Percentiles rank a stretch among this genome's conserved stretches.
Evolutionary conservation across 92 coral and sea anemone genomes (phyloP).

Genomic region (Zoanthus sansibaricus): DNA sequence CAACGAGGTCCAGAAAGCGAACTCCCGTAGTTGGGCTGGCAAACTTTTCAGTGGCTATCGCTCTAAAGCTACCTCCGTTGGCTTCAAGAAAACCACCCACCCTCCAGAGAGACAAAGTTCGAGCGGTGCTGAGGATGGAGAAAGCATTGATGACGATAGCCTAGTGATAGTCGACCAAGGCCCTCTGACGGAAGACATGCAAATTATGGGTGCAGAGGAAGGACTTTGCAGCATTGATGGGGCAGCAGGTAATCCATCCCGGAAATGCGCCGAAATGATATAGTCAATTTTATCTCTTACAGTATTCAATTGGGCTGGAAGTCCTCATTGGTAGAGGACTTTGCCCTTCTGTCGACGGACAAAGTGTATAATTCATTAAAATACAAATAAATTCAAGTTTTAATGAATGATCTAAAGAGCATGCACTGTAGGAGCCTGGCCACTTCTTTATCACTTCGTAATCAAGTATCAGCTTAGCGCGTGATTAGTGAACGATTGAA

Average conservation of each 20-base stretch:
- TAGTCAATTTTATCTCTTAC: too few relatives aligned
- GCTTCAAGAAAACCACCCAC: constrained; percentile 34
- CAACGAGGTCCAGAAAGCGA: constrained; percentile 68
- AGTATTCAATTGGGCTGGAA: too few relatives aligned
- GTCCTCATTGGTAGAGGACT: too few relatives aligned
- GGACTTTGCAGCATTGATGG: constrained; percentile 12
- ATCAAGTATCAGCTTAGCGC: too few relatives aligned
- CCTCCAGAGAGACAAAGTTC: constrained; percentile 45
- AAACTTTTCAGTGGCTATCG: constrained; percentile 45
- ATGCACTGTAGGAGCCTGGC: too few relatives aligned
- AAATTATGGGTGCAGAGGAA: constrained; percentile 25
- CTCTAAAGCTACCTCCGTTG: constrained; percentile 27
- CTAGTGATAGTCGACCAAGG: constrained; percentile 42
- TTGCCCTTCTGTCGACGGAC: too few relatives aligned
- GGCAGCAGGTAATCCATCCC: neutral
- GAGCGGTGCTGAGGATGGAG: constrained; percentile 41
- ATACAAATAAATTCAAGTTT: too few relatives aligned
- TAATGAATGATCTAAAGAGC: too few relatives aligned
- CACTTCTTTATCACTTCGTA: too few relatives aligned
- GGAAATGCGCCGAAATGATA: too few relatives aligned
- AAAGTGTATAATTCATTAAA: too few relatives aligned
- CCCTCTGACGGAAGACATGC: constrained; percentile 20
- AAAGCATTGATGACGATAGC: constrained; percentile 30
- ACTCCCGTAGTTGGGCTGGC: constrained; percentile 58
- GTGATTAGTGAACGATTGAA: too few relatives aligned